Evolutionary conservation across 2,113 vertebrate genomes (phyloP), one percentile per base, ranked within the genome.

Genomic region (Eonycteris spelaea): DNA sequence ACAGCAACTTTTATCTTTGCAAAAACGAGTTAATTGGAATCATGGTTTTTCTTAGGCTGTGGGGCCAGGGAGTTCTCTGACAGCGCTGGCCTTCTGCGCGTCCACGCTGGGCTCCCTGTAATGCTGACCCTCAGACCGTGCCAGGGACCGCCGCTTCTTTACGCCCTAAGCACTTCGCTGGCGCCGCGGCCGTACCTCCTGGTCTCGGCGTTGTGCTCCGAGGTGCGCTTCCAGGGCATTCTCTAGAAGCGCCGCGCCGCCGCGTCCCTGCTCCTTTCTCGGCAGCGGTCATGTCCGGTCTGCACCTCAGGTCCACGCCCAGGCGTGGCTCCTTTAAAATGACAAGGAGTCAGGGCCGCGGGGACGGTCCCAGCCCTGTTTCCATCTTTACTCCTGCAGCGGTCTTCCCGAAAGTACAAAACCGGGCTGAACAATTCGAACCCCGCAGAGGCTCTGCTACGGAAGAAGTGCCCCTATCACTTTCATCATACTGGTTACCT

Each of bases 401-500:
- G 15, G 89, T 90, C 97, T 97, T 97, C 85, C 86, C 67, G 63
- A 92, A 97, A 96, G 86, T 55, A 88, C 95, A 95, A 97, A 97
- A 6, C 38, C 2, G 26, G 5, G 79, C 57, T 40, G 43, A 97
- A 97, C 97, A 91, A 96, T 94, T 96, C 96, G 95, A 94, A 97
- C 97, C 98, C 96, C 90, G 97, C 95, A 93, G 85, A 78, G 90
- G 93, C 90, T 97, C 94, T 96, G 93, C 96, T 86, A 93, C 86
- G 97, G 98, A 96, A 98, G 94, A 97, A 94, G 97, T 82, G n/a
- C 71, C 82, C 86, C 87, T 97, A 98, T 97, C 97, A 95, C 71
- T 96, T 90, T 28, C 91, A 97, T 98, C 97, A 95, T 96, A 91
- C 45, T 0, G 0, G 74, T 95, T 94, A 93, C 93, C 95, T 85